Evolutionary conservation across 2,888 invertebrate genomes (phyloP).

Genomic region (Oscheius myriophilus): DNA sequence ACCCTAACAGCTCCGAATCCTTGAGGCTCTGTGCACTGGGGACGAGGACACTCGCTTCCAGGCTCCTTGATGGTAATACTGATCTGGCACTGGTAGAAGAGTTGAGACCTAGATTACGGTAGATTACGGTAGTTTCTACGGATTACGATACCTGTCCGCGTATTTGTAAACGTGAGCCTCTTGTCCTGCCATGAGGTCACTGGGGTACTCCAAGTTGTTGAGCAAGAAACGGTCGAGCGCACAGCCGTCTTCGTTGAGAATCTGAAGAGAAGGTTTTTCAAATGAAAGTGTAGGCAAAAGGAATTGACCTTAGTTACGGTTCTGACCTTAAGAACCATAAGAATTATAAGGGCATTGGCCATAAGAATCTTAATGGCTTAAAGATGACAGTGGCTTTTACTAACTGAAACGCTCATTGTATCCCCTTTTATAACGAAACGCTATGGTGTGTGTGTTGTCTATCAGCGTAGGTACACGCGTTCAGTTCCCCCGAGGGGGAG

Average conservation of each 20-base stretch:
- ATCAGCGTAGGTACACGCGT: no score
- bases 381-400: no score
- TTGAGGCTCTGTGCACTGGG: constrained; percentile 65
- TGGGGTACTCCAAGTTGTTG: constrained; percentile 68
- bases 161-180: constrained; percentile 69
- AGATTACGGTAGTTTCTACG: background rate
- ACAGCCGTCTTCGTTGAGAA: constrained; percentile 66
- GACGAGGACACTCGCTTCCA: constrained; percentile 67
- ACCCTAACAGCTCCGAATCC: constrained; percentile 65
- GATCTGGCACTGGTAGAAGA: constrained; percentile 69
- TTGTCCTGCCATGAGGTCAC: constrained; percentile 66
- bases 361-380: no score
- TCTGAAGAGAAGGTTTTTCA: constrained; percentile 33
- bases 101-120: constrained; percentile 54
- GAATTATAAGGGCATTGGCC: no score
- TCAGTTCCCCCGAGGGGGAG: no score
- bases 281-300: no score
- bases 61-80: constrained; percentile 68
- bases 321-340: no score
- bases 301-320: no score
- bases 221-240: constrained; percentile 67
- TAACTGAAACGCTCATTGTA: no score
- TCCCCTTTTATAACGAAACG: no score
- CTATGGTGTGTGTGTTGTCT: no score
- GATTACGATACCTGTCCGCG: constrained; percentile 57